Percentiles rank a stretch among this genome's conserved stretches.
These are phyloP conservation scores for Microcaecilia unicolor DNA, from an alignment of 2,797 vertebrate genomes.

Conservation along the genomic window DNA sequence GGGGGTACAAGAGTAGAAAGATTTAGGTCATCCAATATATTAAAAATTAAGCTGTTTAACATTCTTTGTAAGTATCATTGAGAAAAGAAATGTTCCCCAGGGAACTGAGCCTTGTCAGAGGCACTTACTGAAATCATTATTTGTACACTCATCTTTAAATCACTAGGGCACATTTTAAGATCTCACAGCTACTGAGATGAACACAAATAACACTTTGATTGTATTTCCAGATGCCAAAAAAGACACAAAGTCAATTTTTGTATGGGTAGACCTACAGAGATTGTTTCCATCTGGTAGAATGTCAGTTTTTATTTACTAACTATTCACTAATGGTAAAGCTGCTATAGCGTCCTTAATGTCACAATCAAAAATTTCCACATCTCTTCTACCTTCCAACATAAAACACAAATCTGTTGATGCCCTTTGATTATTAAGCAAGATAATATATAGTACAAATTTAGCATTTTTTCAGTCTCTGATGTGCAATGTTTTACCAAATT, in stretches of 20 bases:
- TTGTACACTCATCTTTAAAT: not conserved
- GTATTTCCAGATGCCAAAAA: not conserved
- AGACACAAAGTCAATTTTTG: not conserved
- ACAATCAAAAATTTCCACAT: slow-evolving; percentile 12
- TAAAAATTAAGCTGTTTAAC: not conserved
- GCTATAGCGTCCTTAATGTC: slow-evolving; percentile 1
- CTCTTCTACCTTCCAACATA: slow-evolving; percentile 12
- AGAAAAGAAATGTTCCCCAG: not conserved
- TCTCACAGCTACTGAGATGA: not conserved
- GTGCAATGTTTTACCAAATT: no score
- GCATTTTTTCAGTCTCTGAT: no score
- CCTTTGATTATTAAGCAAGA: no score
- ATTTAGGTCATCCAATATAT: not conserved
- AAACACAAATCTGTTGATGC: no score
- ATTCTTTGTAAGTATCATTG: not conserved
- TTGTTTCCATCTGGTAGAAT: not conserved
- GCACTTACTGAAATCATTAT: not conserved
- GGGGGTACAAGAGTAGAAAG: not conserved
- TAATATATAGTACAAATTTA: no score
- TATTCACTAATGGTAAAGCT: slow-evolving; percentile 1
- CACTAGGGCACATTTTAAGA: not conserved
- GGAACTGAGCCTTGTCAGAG: not conserved
- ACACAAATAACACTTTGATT: not conserved
- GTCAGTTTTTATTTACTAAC: slow-evolving; percentile 10
- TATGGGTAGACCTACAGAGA: slow-evolving; percentile 2